These are phyloP conservation scores for Plectrocnemia conspersa DNA, from an alignment of 1,140 invertebrate genomes.

Conservation along the genomic window DNA sequence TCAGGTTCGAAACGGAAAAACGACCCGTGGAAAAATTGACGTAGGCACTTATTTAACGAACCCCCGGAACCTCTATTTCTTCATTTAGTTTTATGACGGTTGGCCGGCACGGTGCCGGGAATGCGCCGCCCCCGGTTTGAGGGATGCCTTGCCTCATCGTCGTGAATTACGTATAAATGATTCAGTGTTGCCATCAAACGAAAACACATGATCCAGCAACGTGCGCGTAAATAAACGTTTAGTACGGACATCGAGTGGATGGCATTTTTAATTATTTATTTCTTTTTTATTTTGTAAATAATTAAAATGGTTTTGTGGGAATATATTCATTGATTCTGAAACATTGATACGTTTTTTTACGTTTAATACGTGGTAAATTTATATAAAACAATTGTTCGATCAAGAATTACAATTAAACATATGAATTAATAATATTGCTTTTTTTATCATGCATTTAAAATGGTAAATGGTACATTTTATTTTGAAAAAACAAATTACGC, in stretches of 20 bases:
- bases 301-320: neutral
- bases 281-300: neutral
- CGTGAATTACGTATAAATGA: slow-evolving; percentile 7
- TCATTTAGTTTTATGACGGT: slow-evolving; percentile 36
- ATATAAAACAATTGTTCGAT: too few relatives aligned
- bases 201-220: neutral
- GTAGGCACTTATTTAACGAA: slow-evolving; percentile 35
- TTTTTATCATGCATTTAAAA: too few relatives aligned
- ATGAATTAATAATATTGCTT: too few relatives aligned
- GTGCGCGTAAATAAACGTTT: neutral
- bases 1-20: too few relatives aligned
- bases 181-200: slow-evolving; percentile 10
- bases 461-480: too few relatives aligned
- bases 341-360: too few relatives aligned
- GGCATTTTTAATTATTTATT: neutral
- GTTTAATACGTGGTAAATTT: too few relatives aligned
- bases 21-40: slow-evolving; percentile 29
- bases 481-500: too few relatives aligned
- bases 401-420: too few relatives aligned
- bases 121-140: slow-evolving; percentile 19
- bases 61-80: slow-evolving; percentile 29
- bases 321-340: neutral
- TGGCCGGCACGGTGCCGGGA: slow-evolving; percentile 3
- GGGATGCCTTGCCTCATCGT: slow-evolving; percentile 7
- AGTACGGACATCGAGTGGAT: neutral